These are phyloP conservation scores for Eilema griseolum DNA, from an alignment of 2,888 invertebrate species.

Conservation along the genomic window DNA sequence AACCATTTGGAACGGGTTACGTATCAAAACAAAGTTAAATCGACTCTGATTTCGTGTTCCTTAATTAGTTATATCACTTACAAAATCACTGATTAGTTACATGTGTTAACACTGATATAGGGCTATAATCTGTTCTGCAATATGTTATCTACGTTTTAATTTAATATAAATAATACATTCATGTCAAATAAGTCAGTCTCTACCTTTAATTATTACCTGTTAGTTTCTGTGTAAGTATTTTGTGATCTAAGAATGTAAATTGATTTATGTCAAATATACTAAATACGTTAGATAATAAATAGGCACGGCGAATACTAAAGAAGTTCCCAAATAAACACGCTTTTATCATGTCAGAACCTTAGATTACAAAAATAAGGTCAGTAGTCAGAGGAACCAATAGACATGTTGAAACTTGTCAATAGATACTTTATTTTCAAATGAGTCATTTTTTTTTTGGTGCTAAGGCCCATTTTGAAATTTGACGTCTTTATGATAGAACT, in stretches of 20 bases:
- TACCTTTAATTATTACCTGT: background rate
- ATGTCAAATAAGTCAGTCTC: background rate
- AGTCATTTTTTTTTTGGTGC: background rate
- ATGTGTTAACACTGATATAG: constrained; percentile 17
- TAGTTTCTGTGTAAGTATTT: background rate
- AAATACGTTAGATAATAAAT: background rate
- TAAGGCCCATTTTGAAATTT: background rate
- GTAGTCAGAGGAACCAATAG: constrained; percentile 44
- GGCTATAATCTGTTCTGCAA: constrained; percentile 9
- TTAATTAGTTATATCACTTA: constrained; percentile 10
- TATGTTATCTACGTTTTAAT: background rate
- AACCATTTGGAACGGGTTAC: background rate
- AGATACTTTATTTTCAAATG: background rate
- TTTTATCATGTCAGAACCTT: background rate
- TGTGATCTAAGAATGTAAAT: background rate
- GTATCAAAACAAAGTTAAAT: background rate
- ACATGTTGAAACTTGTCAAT: constrained; percentile 62
- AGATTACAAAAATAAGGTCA: background rate
- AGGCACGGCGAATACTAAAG: background rate
- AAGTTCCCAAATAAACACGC: constrained; percentile 21
- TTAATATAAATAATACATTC: background rate
- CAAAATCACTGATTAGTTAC: constrained; percentile 28
- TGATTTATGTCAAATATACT: background rate
- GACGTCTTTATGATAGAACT: background rate
- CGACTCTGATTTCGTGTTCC: constrained; percentile 5